These are phyloP conservation scores for Recurvirostra avosetta DNA, from an alignment of 2,113 vertebrate species.

Conservation along the genomic window DNA sequence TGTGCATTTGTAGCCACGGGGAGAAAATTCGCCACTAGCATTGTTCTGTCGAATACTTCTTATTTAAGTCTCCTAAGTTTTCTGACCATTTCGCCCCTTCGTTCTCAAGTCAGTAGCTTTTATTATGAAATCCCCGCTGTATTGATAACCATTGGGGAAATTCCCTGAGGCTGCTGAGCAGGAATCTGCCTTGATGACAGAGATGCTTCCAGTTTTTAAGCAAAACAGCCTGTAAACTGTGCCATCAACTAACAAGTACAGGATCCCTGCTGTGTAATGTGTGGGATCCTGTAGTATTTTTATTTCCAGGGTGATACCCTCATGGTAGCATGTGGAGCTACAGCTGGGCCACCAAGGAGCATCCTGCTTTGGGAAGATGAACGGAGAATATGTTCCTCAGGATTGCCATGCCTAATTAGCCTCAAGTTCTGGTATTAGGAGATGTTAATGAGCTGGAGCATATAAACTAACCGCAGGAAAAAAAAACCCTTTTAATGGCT, in stretches of 20 bases:
- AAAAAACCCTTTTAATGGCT: conserved; percentile 10
- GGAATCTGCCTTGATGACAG: conserved; percentile 58
- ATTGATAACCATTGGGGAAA: conserved; percentile 29
- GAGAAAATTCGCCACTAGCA: not conserved
- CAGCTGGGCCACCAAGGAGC: conserved; percentile 64
- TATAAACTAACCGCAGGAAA: conserved; percentile 65
- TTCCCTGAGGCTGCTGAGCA: conserved; percentile 26
- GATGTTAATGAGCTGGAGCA: conserved; percentile 71
- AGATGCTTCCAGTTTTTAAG: conserved; percentile 58
- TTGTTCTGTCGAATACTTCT: not conserved
- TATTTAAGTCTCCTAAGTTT: not conserved
- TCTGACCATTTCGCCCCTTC: not conserved
- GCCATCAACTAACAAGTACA: conserved; percentile 63
- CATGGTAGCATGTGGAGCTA: conserved; percentile 59
- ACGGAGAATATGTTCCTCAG: conserved; percentile 65
- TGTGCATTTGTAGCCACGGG: not conserved
- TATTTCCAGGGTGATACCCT: conserved; percentile 69
- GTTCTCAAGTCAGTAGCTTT: conserved; percentile 25
- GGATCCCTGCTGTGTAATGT: conserved; percentile 61
- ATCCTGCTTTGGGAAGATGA: conserved; percentile 69
- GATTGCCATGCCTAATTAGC: conserved; percentile 71
- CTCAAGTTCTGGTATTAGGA: conserved; percentile 67
- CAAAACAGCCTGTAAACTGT: conserved; percentile 63
- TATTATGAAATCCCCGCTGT: not conserved
- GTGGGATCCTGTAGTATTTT: conserved; percentile 70